These are phyloP conservation scores for Ctenochaetus hawaiiensis DNA, from an alignment of 2,797 vertebrate species.

Conservation along the genomic window DNA sequence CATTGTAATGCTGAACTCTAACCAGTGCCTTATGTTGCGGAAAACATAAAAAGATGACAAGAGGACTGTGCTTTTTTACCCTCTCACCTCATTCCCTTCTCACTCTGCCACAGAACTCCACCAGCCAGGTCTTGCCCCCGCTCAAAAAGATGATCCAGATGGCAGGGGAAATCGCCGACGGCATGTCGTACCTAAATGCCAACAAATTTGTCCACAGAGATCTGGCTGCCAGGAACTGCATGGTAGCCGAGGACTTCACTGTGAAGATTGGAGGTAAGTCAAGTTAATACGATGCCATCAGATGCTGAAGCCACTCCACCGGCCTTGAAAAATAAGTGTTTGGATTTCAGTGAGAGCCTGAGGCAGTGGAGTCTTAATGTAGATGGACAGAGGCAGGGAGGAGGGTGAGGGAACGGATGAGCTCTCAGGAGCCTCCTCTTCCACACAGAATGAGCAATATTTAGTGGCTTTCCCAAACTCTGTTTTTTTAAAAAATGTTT, in stretches of 20 bases:
- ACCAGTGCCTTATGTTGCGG: not conserved
- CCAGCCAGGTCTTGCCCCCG: constrained; percentile 89
- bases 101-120: constrained; percentile 85
- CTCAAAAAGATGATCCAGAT: constrained; percentile 99
- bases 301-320: constrained; percentile 32
- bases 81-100: constrained; percentile 13
- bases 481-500: constrained; percentile 34
- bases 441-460: constrained; percentile 61
- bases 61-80: not conserved
- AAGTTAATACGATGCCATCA: constrained; percentile 38
- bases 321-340: constrained; percentile 57
- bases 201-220: constrained; percentile 99
- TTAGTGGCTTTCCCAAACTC: constrained; percentile 57
- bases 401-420: constrained; percentile 56
- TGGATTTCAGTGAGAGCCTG: constrained; percentile 52
- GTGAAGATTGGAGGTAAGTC: constrained; percentile 97
- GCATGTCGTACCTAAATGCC: constrained; percentile 99
- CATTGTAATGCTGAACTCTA: constrained; percentile 7
- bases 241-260: constrained; percentile 98
- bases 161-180: constrained; percentile 97
- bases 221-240: constrained; percentile 98
- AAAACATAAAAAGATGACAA: not conserved
- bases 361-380: constrained; percentile 57
- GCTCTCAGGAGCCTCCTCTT: constrained; percentile 61
- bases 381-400: constrained; percentile 49